Base-by-base conservation (phyloP, 2,888 invertebrate genomes). In the Watsonalla binaria region DNA sequence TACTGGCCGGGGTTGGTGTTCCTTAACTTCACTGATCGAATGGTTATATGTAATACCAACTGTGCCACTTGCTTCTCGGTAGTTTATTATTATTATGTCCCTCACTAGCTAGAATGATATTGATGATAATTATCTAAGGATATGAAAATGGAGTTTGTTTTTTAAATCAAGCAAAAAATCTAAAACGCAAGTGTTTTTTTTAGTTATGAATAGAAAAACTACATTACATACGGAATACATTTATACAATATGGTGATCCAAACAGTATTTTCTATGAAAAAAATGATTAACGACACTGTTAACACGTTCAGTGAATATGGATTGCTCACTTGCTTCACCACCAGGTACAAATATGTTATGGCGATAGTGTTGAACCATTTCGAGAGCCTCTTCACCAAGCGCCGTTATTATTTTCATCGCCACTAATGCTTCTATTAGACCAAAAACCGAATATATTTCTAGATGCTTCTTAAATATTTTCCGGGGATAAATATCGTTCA, bases 391-490 rank as follows among this genome's bases (percentile, higher is more conserved):
- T 49, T 84, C 86, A 45, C 72, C 67, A 42, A 71, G 72, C 7
- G 84, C 81, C 24, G 87, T 87, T 65, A 87, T 84, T 68, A 87
- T 85, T 70, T 82, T 81, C 85, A 86, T 81, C 24, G 85, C 84
- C 61, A 86, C 75, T 55, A 87, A 68, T 54, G 86, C 84, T 66
- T 87, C 87, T 58, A 85, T 76, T 57, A 86, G 71, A 34, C 85
- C 86, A 35, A 82, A 66, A 5, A 86, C 78, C 4, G 86, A 84
- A 64, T 84, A 85, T 56, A 73, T 65, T 50, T 59, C 70, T 6
- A 86, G 73, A 59, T 87, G 82, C 53, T 76, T 68, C 53, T 75
- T 54, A 47, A 86, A 85, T 56, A 82, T 59, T 46, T 56, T 58
- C 53, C 58, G 72, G 6, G 86, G 86, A 59, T 81, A 86, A 37